Evolutionary conservation across 2,888 invertebrate species (phyloP).

Genomic region (Drosophila meridiana): DNA sequence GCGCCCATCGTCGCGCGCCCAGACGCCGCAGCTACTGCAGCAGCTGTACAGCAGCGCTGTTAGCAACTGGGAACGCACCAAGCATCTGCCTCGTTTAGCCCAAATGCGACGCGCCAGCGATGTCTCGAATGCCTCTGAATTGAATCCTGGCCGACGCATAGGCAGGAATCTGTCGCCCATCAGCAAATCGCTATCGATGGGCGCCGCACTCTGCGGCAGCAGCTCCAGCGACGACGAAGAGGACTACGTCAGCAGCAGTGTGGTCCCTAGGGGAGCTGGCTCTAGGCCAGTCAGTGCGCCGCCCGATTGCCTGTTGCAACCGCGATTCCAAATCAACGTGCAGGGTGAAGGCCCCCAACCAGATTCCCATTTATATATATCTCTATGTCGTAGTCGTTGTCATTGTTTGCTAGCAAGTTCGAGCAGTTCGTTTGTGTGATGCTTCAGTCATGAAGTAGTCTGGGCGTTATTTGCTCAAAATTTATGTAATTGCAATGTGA

Average conservation of each 20-base stretch:
- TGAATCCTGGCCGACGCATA: slow-evolving; percentile 15
- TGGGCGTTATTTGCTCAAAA: slow-evolving; percentile 51
- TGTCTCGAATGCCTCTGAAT: slow-evolving; percentile 65
- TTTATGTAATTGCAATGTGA: slow-evolving; percentile 43
- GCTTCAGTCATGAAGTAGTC: slow-evolving; percentile 38
- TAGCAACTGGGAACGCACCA: slow-evolving; percentile 83
- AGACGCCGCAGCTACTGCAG: slow-evolving; percentile 86
- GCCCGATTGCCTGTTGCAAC: slow-evolving; percentile 61
- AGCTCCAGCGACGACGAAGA: slow-evolving; percentile 72
- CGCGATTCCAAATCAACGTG: slow-evolving; percentile 71
- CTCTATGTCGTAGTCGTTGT: slow-evolving; percentile 15
- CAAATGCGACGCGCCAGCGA: slow-evolving; percentile 54
- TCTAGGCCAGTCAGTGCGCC: slow-evolving; percentile 75
- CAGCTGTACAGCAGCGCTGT: slow-evolving; percentile 85
- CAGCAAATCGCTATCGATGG: slow-evolving; percentile 75
- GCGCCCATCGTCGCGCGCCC: slow-evolving; percentile 82
- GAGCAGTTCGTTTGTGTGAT: not conserved
- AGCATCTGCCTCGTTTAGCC: slow-evolving; percentile 59
- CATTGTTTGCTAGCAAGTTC: slow-evolving; percentile 23
- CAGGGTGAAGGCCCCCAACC: slow-evolving; percentile 67
- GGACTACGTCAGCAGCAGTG: slow-evolving; percentile 47
- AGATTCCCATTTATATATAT: slow-evolving; percentile 1
- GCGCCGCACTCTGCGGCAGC: slow-evolving; percentile 39
- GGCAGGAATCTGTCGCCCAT: slow-evolving; percentile 59
- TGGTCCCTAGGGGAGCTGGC: slow-evolving; percentile 4